A percentile compares a stretch with the other conserved stretches of the same genome.
Evolutionary conservation across 2,888 invertebrate species (phyloP).

Genomic region (Epirrita christyi): DNA sequence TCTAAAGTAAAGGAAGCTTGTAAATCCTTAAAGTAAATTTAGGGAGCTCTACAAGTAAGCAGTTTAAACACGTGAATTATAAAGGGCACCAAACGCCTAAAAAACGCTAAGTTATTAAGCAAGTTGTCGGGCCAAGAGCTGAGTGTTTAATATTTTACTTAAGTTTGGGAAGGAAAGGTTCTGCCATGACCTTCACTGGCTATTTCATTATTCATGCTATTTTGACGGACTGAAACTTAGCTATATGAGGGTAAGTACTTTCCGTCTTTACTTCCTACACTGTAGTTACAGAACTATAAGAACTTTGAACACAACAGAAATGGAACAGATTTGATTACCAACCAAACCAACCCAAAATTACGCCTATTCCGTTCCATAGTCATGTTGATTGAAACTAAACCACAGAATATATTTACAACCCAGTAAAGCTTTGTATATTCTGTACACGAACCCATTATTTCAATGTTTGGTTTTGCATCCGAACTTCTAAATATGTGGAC

Average conservation of each 20-base stretch:
- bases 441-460: slow-evolving; percentile 11
- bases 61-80: slow-evolving; percentile 46
- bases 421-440: slow-evolving; percentile 15
- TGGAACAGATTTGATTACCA: neutral
- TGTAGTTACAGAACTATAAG: neutral
- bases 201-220: slow-evolving; percentile 64
- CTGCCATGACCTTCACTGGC: slow-evolving; percentile 40
- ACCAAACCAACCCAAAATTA: slow-evolving; percentile 7
- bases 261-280: neutral
- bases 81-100: slow-evolving; percentile 44
- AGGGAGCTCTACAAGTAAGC: slow-evolving; percentile 26
- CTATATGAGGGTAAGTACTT: neutral
- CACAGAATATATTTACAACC: slow-evolving; percentile 11
- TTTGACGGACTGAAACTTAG: slow-evolving; percentile 61
- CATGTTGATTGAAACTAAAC: slow-evolving; percentile 10
- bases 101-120: slow-evolving; percentile 46
- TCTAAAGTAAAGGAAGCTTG: neutral
- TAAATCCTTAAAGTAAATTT: neutral
- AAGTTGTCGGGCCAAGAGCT: slow-evolving; percentile 45
- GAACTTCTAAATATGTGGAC: slow-evolving; percentile 24
- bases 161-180: slow-evolving; percentile 48
- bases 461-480: slow-evolving; percentile 20
- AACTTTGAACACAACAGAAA: neutral
- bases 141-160: slow-evolving; percentile 60
- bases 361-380: neutral